Percentiles rank a stretch among this genome's conserved stretches.
Conservation (phyloP, 2,113 vertebrate genomes). For the Salvelinus sp. region DNA sequence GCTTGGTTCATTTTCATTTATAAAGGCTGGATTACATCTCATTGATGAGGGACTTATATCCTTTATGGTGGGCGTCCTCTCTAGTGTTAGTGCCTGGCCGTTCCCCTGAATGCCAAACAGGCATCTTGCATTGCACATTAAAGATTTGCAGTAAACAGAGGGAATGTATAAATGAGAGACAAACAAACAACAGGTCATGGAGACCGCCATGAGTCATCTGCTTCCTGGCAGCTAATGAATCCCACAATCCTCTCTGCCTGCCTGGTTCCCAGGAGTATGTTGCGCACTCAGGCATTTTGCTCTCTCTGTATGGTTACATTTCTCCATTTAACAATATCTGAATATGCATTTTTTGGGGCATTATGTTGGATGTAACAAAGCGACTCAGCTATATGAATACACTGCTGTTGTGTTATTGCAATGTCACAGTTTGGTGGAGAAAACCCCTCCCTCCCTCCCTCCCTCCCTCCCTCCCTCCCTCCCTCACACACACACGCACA, state of each 20-base stretch:
- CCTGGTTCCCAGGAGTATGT: slow-evolving; percentile 40
- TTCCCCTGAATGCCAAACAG: slow-evolving; percentile 59
- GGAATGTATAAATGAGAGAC: slow-evolving; percentile 65
- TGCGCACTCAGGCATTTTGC: slow-evolving; percentile 36
- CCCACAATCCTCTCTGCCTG: slow-evolving; percentile 55
- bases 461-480: no score
- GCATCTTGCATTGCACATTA: slow-evolving; percentile 49
- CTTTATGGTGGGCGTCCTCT: slow-evolving; percentile 31
- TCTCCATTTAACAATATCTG: slow-evolving; percentile 23
- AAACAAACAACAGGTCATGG: slow-evolving; percentile 70
- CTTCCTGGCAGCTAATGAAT: slow-evolving; percentile 70
- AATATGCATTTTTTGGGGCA: slow-evolving; percentile 38
- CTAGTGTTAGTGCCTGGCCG: slow-evolving; percentile 34
- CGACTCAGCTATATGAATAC: neutral
- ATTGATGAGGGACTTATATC: slow-evolving; percentile 30
- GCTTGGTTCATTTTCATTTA: slow-evolving; percentile 41
- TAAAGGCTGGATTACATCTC: slow-evolving; percentile 54
- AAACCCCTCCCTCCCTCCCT: neutral
- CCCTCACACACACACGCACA: neutral
- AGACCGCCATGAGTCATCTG: slow-evolving; percentile 66
- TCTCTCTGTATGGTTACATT: neutral
- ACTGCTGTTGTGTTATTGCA: neutral
- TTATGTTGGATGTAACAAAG: slow-evolving; percentile 19
- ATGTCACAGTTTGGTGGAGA: neutral
- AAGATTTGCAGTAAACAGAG: slow-evolving; percentile 49